These are phyloP conservation scores for Diaprepes abbreviatus DNA, from an alignment of 2,888 invertebrate genomes.

Conservation along the genomic window DNA sequence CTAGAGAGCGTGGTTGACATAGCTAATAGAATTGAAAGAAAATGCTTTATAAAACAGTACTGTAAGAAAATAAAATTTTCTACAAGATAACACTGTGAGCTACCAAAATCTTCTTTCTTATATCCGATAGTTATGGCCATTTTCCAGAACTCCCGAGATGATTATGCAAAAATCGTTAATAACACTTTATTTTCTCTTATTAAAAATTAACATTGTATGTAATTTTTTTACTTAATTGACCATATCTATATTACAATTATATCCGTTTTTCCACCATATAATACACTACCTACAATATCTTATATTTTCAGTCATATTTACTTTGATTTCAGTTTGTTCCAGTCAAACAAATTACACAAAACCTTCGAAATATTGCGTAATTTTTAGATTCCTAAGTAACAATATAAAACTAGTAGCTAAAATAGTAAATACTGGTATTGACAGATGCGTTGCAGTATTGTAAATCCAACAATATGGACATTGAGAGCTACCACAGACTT, in stretches of 20 bases:
- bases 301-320: conserved; percentile 16
- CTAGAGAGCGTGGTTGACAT: too few species aligned
- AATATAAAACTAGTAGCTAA: conserved; percentile 11
- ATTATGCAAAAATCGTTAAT: too few species aligned
- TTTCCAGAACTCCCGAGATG: too few species aligned
- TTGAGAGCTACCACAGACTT: conserved; percentile 94
- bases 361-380: conserved; percentile 18
- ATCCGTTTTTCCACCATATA: neutral
- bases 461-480: conserved; percentile 93
- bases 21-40: too few species aligned
- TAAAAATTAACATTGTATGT: conserved; percentile 4
- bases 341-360: conserved; percentile 22
- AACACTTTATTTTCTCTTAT: neutral
- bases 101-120: too few species aligned
- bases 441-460: conserved; percentile 71
- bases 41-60: too few species aligned
- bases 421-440: conserved; percentile 18
- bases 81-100: too few species aligned
- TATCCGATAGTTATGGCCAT: too few species aligned
- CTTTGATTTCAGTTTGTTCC: neutral
- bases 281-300: conserved; percentile 23
- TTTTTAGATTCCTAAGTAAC: conserved; percentile 13
- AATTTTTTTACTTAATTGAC: conserved; percentile 1
- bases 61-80: too few species aligned
- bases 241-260: conserved; percentile 11